phyloP scores from a whole-genome alignment of 2,113 vertebrate species.

The Dasyornis broadbenti region DNA sequence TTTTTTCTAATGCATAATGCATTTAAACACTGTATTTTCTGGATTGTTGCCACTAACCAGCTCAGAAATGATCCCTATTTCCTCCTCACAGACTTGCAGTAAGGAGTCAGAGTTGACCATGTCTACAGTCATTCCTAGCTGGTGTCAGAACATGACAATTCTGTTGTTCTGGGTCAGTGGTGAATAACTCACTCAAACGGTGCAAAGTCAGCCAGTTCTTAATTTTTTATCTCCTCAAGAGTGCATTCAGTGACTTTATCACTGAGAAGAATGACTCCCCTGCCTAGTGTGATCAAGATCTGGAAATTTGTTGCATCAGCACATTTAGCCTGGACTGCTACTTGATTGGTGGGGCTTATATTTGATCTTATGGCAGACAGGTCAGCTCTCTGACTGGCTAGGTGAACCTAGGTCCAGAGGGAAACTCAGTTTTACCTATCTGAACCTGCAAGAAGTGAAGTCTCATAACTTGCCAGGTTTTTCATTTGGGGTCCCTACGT shows the following conservation, averaged over 20 bases:
- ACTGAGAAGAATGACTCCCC: conserved; percentile 74
- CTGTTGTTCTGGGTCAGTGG: conserved; percentile 71
- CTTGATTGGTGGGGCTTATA: conserved; percentile 64
- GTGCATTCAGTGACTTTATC: conserved; percentile 74
- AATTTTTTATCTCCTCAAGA: conserved; percentile 79
- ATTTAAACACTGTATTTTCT: not conserved
- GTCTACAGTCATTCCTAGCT: conserved; percentile 50
- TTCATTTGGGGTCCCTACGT: not conserved
- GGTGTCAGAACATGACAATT: conserved; percentile 37
- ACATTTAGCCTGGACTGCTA: conserved; percentile 4
- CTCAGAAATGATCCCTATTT: not conserved
- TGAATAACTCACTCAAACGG: conserved; percentile 69
- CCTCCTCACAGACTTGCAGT: conserved; percentile 4
- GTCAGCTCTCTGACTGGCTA: conserved; percentile 32
- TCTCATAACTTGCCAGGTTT: not conserved
- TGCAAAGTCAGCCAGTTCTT: conserved; percentile 78
- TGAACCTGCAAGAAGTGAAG: not conserved
- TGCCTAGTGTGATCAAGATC: conserved; percentile 72
- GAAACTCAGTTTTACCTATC: not conserved
- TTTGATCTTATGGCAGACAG: conserved; percentile 53
- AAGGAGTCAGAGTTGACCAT: conserved; percentile 40
- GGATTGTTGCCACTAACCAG: not conserved
- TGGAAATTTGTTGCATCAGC: conserved; percentile 70
- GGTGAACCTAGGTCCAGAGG: not conserved
- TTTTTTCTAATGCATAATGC: not conserved